Percentiles rank a stretch among this genome's conserved stretches.
phyloP scores from a whole-genome alignment of 2,797 vertebrate genomes.

The Hemibagrus guttatus region DNA sequence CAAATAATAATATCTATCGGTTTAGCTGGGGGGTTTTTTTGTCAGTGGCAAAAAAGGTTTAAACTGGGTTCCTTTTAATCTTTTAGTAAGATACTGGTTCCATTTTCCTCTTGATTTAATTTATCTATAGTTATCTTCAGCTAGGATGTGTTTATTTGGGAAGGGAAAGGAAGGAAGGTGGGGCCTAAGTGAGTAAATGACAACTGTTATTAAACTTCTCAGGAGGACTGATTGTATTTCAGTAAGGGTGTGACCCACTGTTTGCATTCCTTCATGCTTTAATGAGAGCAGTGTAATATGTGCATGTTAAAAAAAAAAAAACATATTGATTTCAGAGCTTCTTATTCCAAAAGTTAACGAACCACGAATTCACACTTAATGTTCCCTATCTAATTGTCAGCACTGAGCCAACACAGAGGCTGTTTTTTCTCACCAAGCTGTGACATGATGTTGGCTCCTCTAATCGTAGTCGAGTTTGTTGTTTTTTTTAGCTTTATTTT shows the following conservation, averaged over 20 bases:
- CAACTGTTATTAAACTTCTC: not conserved
- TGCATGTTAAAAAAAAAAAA: not conserved
- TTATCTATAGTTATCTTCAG: not conserved
- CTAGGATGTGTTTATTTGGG: not conserved
- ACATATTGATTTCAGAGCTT: not conserved
- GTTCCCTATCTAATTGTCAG: constrained; percentile 63
- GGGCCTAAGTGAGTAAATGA: too few species aligned
- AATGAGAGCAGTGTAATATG: constrained; percentile 17
- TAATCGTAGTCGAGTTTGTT: constrained; percentile 42
- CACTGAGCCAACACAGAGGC: constrained; percentile 3
- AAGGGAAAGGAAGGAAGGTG: not conserved
- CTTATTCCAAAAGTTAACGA: constrained; percentile 10
- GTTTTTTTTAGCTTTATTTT: constrained; percentile 44
- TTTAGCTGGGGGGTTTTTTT: not conserved
- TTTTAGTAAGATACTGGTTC: not conserved
- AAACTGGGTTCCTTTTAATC: not conserved
- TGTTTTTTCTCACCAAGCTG: constrained; percentile 64
- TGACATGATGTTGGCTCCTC: constrained; percentile 64
- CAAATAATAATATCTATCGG: not conserved
- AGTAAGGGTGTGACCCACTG: not conserved
- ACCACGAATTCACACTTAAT: constrained; percentile 60
- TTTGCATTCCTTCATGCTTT: not conserved
- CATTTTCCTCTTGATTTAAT: not conserved
- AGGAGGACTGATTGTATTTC: not conserved
- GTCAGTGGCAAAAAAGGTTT: not conserved